phyloP scores from a whole-genome alignment of 2,888 invertebrate genomes.

The Actias luna region DNA sequence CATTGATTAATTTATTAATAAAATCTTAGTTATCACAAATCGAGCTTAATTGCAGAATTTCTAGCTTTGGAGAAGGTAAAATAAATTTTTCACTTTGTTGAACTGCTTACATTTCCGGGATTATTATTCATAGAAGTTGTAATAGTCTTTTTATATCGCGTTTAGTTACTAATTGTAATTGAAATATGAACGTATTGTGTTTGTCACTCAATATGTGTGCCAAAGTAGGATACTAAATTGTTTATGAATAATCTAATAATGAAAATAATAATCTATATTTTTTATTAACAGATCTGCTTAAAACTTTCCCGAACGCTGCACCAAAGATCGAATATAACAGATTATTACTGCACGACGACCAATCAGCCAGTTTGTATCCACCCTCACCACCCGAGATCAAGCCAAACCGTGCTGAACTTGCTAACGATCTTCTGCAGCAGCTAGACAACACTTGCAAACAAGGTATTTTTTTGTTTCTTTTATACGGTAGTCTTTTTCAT shows the following conservation, averaged over 20 bases:
- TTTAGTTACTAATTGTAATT: too few species aligned
- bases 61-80: not conserved
- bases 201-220: too few species aligned
- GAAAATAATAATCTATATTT: not conserved
- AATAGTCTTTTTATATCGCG: too few species aligned
- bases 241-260: not conserved
- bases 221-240: not conserved
- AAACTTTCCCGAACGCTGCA: conserved; percentile 65
- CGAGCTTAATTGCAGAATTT: not conserved
- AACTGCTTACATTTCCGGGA: too few species aligned
- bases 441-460: conserved; percentile 86
- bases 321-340: conserved; percentile 60
- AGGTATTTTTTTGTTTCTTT: conserved; percentile 61
- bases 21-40: not conserved
- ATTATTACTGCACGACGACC: conserved; percentile 56
- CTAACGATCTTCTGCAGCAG: conserved; percentile 85
- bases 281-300: conserved; percentile 64
- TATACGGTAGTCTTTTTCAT: too few species aligned
- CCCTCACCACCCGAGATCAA: conserved; percentile 70
- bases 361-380: conserved; percentile 58
- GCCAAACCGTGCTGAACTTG: conserved; percentile 81
- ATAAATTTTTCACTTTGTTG: too few species aligned
- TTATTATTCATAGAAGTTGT: too few species aligned
- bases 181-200: too few species aligned
- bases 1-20: conserved; percentile 25